phyloP scores from a whole-genome alignment of 2,113 vertebrate species.

The Alouatta palliata region DNA sequence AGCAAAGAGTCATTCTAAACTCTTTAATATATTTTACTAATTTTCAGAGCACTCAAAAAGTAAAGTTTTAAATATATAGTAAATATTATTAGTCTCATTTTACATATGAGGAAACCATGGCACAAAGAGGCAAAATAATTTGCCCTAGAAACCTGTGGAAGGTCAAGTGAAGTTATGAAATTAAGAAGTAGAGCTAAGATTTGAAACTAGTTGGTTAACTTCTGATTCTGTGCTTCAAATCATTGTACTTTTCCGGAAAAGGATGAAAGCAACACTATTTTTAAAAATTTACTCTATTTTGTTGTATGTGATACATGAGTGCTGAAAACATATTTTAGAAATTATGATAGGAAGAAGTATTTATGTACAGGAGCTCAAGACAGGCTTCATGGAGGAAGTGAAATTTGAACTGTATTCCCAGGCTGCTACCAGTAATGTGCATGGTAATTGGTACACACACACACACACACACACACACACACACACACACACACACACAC shows the following conservation, averaged over 20 bases:
- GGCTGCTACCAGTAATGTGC: not conserved
- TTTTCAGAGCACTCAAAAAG: not conserved
- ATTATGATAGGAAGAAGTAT: not conserved
- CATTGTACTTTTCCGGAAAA: not conserved
- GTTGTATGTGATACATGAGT: not conserved
- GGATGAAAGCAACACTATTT: not conserved
- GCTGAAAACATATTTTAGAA: slow-evolving; percentile 1
- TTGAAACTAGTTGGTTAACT: not conserved
- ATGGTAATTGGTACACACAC: not conserved
- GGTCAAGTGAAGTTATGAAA: not conserved
- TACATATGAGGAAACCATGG: not conserved
- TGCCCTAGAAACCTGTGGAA: not conserved
- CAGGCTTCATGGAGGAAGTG: not conserved
- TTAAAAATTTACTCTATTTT: not conserved
- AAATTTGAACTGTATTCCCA: not conserved
- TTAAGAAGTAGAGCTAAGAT: not conserved
- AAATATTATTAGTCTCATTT: not conserved
- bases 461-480: not conserved
- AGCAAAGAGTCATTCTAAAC: not conserved
- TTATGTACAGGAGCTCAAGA: slow-evolving; percentile 15
- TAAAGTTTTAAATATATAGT: not conserved
- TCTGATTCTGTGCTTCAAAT: not conserved
- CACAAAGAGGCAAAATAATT: not conserved
- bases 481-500: not conserved
- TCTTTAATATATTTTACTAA: not conserved